Percentiles rank a stretch among this genome's conserved stretches.
phyloP scores from a whole-genome alignment of 2,888 invertebrate genomes.

The Hanleya hanleyi region DNA sequence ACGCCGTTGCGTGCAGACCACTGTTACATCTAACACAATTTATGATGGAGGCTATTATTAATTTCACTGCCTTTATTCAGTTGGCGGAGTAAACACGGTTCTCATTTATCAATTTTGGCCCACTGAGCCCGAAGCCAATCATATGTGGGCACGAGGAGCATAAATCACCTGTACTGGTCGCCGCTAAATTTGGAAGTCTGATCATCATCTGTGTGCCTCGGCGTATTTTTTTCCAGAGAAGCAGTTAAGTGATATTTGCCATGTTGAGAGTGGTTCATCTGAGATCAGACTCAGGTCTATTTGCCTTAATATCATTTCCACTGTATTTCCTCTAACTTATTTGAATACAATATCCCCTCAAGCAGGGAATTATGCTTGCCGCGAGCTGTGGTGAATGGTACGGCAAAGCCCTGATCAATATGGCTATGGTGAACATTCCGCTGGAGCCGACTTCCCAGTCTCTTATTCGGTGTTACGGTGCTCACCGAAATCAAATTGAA shows the following conservation, averaged over 20 bases:
- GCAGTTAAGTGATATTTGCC: constrained; percentile 2
- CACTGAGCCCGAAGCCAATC: background rate
- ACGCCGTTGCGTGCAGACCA: too few relatives aligned
- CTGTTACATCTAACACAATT: too few relatives aligned
- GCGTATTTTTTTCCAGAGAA: background rate
- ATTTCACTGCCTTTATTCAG: background rate
- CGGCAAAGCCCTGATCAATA: background rate
- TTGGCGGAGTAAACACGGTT: background rate
- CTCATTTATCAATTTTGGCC: background rate
- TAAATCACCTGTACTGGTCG: background rate
- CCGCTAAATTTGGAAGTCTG: background rate
- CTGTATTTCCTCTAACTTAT: constrained; percentile 6
- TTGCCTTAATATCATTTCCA: constrained; percentile 8
- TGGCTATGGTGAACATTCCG: background rate
- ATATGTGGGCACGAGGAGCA: background rate
- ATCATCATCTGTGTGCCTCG: background rate
- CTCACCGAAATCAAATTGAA: constrained; percentile 2
- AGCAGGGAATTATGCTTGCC: constrained; percentile 3
- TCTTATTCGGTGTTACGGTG: background rate
- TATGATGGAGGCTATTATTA: background rate
- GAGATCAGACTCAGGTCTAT: background rate
- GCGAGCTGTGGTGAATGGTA: background rate
- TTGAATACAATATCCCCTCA: background rate
- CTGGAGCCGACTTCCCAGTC: background rate
- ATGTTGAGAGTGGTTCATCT: background rate